Evolutionary conservation across 1,140 invertebrate species (phyloP), one percentile per base, ranked within the genome.

Genomic region (Drosophila malerkotliana): DNA sequence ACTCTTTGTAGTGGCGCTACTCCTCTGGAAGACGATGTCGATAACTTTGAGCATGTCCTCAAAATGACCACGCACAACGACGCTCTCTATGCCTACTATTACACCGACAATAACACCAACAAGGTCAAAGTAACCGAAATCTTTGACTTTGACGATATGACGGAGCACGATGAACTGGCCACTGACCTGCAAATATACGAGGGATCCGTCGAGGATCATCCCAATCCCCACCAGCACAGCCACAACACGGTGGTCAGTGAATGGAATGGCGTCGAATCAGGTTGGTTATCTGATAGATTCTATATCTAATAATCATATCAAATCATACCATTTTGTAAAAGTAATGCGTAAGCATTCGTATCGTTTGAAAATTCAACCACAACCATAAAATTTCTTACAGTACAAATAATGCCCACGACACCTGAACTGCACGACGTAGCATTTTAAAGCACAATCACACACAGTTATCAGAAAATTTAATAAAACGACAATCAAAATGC

Each of bases 61-160:
- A 95, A 96, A 92, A 95, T 96, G 54, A 96, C 97, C 6, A 93
- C 95, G 32, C 95, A 97, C 72, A 96, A 97, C 90, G 97, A 98
- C 75, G 95, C 97, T 5, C 92, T 98, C 1, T 96, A 98, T 93
- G 95, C 97, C 0, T 98, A 97, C 92, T 97, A 98, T 92, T 98
- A 98, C 87, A 95, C 96, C 85, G 96, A 97, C 84, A 95, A 97
- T 82, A 95, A 96, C 85, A 91, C 89, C 5, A 96, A 97, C 91
- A 96, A 96, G 93, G 94, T 96, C 48, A 96, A 96, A 92, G 94
- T 98, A 62, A 97, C 96, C 2, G 96, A 98, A 93, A 97, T 98
- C 76, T 97, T 96, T 88, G 82, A 82, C 48, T 80, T 80, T 26
- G 73, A 82, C 15, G 96, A 97, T 90, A 95, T 97, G 80, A 95